phyloP scores from a whole-genome alignment of 2,113 vertebrate genomes.

The Limanda limanda region DNA sequence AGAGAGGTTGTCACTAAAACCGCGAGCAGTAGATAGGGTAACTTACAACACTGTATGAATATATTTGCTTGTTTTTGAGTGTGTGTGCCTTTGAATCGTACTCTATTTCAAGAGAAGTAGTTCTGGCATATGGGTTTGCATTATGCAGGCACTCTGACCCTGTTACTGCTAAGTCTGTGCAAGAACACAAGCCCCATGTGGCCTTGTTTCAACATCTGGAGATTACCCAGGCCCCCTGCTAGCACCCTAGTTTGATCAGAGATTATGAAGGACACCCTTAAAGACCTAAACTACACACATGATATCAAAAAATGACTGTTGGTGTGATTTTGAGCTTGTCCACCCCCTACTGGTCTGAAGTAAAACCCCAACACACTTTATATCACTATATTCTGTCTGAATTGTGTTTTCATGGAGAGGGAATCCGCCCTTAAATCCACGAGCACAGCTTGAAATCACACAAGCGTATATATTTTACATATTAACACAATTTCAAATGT shows the following conservation, averaged over 20 bases:
- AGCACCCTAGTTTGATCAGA: conserved; percentile 22
- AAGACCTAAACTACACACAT: conserved; percentile 2
- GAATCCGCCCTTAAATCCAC: not conserved
- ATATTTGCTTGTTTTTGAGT: not conserved
- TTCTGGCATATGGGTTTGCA: conserved; percentile 33
- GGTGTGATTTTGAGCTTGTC: conserved; percentile 1
- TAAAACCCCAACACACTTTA: conserved; percentile 19
- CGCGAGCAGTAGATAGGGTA: conserved; percentile 30
- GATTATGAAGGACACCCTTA: conserved; percentile 40
- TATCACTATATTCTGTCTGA: not conserved
- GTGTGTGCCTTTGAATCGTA: not conserved
- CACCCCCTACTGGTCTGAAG: conserved; percentile 58
- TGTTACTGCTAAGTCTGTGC: conserved; percentile 58
- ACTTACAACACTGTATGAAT: not conserved
- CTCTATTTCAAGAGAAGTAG: conserved; percentile 10
- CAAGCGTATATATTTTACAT: not conserved
- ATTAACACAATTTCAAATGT: not conserved
- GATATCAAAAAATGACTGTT: not conserved
- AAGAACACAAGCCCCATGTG: conserved; percentile 53
- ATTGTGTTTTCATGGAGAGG: not conserved
- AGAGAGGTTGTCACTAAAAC: conserved; percentile 35
- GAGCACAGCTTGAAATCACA: not conserved
- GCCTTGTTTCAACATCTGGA: conserved; percentile 68
- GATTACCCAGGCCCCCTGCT: conserved; percentile 60
- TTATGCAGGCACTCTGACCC: conserved; percentile 32